phyloP scores from a whole-genome alignment of 2,888 invertebrate genomes.

The Phyllotreta cruciferae region DNA sequence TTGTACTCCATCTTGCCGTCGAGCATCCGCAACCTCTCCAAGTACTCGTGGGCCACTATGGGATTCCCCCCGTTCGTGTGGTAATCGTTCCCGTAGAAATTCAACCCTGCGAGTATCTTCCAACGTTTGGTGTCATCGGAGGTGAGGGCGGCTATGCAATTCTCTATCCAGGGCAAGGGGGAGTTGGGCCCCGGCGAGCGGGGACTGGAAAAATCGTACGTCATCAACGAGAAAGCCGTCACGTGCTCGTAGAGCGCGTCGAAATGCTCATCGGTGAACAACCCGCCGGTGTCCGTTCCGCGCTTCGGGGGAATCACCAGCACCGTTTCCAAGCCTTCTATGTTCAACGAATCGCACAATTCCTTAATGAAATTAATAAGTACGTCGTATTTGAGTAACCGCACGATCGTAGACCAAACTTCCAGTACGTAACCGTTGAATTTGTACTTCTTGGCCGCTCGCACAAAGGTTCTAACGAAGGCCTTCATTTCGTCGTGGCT shows the following conservation, averaged over 20 bases:
- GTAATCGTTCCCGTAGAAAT: slow-evolving; percentile 93
- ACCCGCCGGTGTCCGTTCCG: slow-evolving; percentile 65
- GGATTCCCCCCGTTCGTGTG: slow-evolving; percentile 83
- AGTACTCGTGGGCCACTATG: slow-evolving; percentile 79
- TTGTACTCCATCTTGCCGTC: slow-evolving; percentile 83
- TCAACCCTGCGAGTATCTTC: slow-evolving; percentile 88
- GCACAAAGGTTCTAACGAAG: slow-evolving; percentile 72
- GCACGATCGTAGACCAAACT: slow-evolving; percentile 84
- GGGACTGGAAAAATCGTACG: slow-evolving; percentile 89
- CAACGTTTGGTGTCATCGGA: slow-evolving; percentile 69
- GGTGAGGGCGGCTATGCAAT: slow-evolving; percentile 77
- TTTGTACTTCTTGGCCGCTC: slow-evolving; percentile 69
- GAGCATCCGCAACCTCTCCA: slow-evolving; percentile 75
- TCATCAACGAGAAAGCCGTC: slow-evolving; percentile 93
- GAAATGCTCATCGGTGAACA: slow-evolving; percentile 79
- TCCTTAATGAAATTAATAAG: slow-evolving; percentile 71
- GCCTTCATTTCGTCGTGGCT: slow-evolving; percentile 72
- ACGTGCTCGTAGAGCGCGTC: slow-evolving; percentile 78
- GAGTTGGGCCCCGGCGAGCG: slow-evolving; percentile 90
- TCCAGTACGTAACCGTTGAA: slow-evolving; percentile 93
- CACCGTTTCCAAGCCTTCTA: slow-evolving; percentile 69
- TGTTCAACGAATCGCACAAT: slow-evolving; percentile 67
- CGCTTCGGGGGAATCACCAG: slow-evolving; percentile 82
- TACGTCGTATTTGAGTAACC: slow-evolving; percentile 65
- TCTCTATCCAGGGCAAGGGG: slow-evolving; percentile 81